These are phyloP conservation scores for Portunus trituberculatus DNA, from an alignment of 1,140 invertebrate genomes.

Conservation along the genomic window DNA sequence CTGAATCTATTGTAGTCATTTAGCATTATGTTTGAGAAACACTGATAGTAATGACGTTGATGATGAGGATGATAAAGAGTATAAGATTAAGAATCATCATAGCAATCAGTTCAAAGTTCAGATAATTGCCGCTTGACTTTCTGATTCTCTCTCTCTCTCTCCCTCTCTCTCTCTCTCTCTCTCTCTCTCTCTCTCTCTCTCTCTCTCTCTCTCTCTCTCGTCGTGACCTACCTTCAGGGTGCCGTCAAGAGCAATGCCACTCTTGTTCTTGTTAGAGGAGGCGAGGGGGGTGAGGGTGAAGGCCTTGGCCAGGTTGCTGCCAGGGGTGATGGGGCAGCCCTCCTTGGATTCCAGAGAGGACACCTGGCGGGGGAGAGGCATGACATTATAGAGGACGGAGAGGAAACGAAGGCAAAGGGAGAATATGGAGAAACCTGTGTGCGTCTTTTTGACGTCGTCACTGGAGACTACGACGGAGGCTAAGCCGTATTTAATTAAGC, in stretches of 20 bases:
- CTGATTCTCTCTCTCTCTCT: neutral
- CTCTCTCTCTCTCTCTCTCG: neutral
- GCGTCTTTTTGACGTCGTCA: too few species aligned
- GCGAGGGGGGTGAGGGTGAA: constrained; percentile 93
- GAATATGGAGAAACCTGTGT: too few species aligned
- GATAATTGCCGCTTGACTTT: neutral
- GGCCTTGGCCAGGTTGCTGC: constrained; percentile 91
- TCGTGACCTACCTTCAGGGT: constrained; percentile 89
- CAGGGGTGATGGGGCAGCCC: constrained; percentile 94
- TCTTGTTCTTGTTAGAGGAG: constrained; percentile 88
- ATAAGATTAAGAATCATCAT: too few species aligned
- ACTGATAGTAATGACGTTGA: too few species aligned
- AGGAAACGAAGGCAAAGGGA: neutral
- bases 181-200: constrained; percentile 8
- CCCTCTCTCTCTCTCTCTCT: too few species aligned
- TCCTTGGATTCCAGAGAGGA: constrained; percentile 93
- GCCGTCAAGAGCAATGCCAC: constrained; percentile 92
- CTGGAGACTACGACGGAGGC: too few species aligned
- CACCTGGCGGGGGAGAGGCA: constrained; percentile 33
- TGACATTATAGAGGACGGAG: neutral
- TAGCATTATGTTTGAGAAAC: too few species aligned
- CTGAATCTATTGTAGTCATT: too few species aligned
- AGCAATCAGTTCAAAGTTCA: too few species aligned
- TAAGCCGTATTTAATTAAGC: too few species aligned
- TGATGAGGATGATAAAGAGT: too few species aligned